Evolutionary conservation across 1,140 invertebrate species (phyloP).

Genomic region (Neodiprion lecontei): DNA sequence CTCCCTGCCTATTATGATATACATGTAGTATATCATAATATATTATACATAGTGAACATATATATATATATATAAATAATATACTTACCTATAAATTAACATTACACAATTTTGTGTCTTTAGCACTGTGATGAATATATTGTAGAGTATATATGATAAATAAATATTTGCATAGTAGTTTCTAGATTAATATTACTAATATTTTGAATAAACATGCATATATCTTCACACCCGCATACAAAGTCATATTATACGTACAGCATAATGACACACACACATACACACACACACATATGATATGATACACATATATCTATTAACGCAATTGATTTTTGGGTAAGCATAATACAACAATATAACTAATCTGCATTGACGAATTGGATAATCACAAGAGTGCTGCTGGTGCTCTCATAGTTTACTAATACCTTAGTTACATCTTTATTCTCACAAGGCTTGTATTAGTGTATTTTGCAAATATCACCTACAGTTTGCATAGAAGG

Average conservation of each 20-base stretch:
- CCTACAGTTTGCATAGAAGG: no score
- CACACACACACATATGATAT: neutral
- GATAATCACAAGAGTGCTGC: no score
- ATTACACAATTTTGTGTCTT: conserved; percentile 60
- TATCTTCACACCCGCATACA: no score
- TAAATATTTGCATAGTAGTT: conserved; percentile 55
- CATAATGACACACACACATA: neutral
- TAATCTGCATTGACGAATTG: neutral
- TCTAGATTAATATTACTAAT: conserved; percentile 1
- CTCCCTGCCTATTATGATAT: conserved; percentile 30
- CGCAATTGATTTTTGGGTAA: neutral
- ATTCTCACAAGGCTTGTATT: no score
- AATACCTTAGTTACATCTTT: no score
- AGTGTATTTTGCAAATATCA: no score
- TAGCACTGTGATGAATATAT: conserved; percentile 64
- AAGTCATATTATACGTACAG: no score
- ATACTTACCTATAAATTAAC: conserved; percentile 13
- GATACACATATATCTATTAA: neutral
- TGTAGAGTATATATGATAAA: conserved; percentile 51
- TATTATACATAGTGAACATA: conserved; percentile 4
- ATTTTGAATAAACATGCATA: neutral
- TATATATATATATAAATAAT: conserved; percentile 4
- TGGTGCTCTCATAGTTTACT: no score
- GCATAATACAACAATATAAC: neutral
- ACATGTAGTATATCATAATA: conserved; percentile 23